These are phyloP conservation scores for Gobio occitaniae DNA, from an alignment of 2,797 vertebrate genomes.

Conservation along the genomic window DNA sequence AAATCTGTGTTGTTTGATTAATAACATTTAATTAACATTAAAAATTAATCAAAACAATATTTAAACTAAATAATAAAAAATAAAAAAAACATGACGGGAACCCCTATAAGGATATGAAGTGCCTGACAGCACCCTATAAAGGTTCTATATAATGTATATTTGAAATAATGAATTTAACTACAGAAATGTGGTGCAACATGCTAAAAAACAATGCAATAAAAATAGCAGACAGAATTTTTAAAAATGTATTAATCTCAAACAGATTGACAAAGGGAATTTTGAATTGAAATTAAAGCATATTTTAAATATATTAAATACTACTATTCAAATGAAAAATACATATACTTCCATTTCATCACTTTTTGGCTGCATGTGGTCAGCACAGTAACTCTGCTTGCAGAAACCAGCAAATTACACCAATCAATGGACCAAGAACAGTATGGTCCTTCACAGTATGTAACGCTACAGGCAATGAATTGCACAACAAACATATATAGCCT, in stretches of 20 bases:
- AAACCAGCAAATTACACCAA: constrained; percentile 5
- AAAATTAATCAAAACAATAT: no score
- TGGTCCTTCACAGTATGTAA: neutral
- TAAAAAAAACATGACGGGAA: neutral
- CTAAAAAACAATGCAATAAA: neutral
- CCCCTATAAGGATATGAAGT: neutral
- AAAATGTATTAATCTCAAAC: no score
- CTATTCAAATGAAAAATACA: neutral
- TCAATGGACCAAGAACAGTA: constrained; percentile 10
- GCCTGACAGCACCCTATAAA: neutral
- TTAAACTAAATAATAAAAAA: no score
- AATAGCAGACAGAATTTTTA: no score
- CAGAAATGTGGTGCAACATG: neutral
- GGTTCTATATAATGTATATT: neutral
- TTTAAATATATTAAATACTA: neutral
- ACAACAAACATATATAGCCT: neutral
- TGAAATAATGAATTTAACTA: neutral
- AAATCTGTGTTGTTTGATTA: neutral
- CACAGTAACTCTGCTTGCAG: neutral
- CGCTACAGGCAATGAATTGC: neutral
- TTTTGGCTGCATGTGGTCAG: neutral
- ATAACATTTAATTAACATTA: no score
- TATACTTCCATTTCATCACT: neutral
- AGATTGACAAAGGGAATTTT: neutral
- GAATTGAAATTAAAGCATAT: neutral